phyloP scores from a whole-genome alignment of 1,140 invertebrate species.

The Periplaneta americana region DNA sequence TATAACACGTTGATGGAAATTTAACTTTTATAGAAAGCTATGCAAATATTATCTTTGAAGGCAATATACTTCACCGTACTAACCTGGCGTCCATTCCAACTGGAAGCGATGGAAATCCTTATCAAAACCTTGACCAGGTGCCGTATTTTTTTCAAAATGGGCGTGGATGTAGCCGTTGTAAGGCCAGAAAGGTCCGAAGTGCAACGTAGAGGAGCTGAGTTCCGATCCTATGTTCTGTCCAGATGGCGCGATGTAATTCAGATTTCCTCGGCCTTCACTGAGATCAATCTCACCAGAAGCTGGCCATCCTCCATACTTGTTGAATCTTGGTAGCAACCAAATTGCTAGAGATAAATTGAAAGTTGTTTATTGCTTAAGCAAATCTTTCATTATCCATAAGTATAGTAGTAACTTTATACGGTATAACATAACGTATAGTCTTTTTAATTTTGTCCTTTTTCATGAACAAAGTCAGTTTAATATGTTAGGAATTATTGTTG shows the following conservation, averaged over 20 bases:
- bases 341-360: no score
- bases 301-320: constrained; percentile 50
- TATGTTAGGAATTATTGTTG: no score
- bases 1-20: no score
- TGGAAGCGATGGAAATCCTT: not conserved
- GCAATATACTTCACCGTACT: no score
- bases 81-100: not conserved
- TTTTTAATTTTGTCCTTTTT: no score
- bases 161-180: not conserved
- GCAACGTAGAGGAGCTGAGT: constrained; percentile 2
- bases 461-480: no score
- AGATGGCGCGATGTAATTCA: constrained; percentile 36
- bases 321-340: constrained; percentile 52
- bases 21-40: no score
- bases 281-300: constrained; percentile 49
- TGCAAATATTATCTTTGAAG: no score
- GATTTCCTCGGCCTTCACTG: constrained; percentile 52
- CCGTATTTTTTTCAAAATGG: not conserved
- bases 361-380: no score
- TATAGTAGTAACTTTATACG: no score
- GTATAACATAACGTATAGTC: no score
- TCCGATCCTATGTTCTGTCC: constrained; percentile 46
- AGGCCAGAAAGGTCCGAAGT: constrained; percentile 10
- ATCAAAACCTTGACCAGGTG: not conserved
- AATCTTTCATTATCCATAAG: no score